A percentile compares a stretch with the other conserved stretches of the same genome.
Evolutionary conservation across 2,888 invertebrate genomes (phyloP).

Genomic region (Odontothrips loti): DNA sequence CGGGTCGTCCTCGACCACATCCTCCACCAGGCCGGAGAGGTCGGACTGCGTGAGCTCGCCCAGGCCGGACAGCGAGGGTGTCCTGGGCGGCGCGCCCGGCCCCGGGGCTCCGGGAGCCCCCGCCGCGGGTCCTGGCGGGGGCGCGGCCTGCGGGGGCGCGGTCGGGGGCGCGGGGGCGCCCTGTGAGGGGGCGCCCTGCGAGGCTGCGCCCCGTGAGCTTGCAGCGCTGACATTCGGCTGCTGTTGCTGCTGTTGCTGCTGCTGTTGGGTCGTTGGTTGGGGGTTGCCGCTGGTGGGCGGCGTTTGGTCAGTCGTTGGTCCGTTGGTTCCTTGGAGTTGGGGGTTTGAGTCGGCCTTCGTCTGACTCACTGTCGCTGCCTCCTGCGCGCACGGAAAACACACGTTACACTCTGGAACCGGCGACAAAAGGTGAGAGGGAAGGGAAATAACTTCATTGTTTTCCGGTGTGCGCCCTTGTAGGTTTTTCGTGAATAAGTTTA

Average conservation of each 20-base stretch:
- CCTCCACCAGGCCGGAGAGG: slow-evolving; percentile 62
- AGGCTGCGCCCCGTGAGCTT: no score
- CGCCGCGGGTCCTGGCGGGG: no score
- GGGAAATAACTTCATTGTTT: no score
- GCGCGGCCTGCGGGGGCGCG: no score
- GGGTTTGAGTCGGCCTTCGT: not conserved
- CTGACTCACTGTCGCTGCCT: slow-evolving; percentile 24
- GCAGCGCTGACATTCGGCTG: not conserved
- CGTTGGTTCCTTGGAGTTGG: slow-evolving; percentile 8
- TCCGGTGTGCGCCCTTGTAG: no score
- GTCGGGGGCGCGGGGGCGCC: no score
- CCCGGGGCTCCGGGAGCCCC: slow-evolving; percentile 30
- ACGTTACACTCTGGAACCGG: no score
- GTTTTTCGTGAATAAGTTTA: no score
- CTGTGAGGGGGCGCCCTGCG: no score
- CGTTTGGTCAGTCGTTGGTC: not conserved
- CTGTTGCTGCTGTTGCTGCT: not conserved
- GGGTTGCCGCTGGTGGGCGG: not conserved
- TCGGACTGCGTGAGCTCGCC: slow-evolving; percentile 66
- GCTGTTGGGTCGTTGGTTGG: slow-evolving; percentile 39
- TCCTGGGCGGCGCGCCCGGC: slow-evolving; percentile 42
- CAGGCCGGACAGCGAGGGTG: slow-evolving; percentile 39
- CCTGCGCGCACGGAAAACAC: slow-evolving; percentile 25
- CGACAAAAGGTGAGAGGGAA: no score
- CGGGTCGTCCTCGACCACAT: slow-evolving; percentile 61